Evolutionary conservation across 2,113 vertebrate species (phyloP), one percentile per base, ranked within the genome.

Genomic region (Neolamprologus caudopunctatus): DNA sequence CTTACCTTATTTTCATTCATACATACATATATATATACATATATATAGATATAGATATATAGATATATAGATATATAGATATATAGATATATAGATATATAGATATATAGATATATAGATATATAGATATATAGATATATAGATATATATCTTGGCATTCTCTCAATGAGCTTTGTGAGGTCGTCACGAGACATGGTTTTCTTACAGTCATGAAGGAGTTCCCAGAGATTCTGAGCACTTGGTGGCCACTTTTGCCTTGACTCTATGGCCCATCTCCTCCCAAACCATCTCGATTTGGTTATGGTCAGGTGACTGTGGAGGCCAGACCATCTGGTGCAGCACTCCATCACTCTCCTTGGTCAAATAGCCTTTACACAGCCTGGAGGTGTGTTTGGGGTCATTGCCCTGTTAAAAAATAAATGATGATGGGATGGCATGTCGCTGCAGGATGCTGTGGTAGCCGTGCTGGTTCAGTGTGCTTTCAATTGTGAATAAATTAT

Each of bases 401-500:
- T 19, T 61, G 2, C 6, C 14, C 57, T 61, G 14, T 61, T 61
- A 17, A 61, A 61, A 61, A 17, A 61, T 33, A 61, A 61, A 61
- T 1, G 28, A 61, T 33, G 57, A 61, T 58, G 55, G 55, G 54
- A 58, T 61, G 57, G 28, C 8, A 61, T 61, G 57, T 61, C 5
- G 1, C 57, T 61, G 57, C 57, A 61, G 14, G 57, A 17, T 61
- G 28, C 28, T 6, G 57, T 33, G 16, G 14, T 61, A 61, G 57
- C 5, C 2, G 1, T 61, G 28, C 57, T 61, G 57, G 57, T 61
- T 61, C 57, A 61, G 1, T 61, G 28, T 61, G 57, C 2, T 31
- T 61, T 61, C 28, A 19, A 61, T 61, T 61, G 16, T 61, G 26
- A 61, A 61, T 61, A 61, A 61, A 61, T 61, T 31, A 61, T 16